Evolutionary conservation across 1,140 invertebrate genomes (phyloP), one percentile per base, ranked within the genome.

Genomic region (Drusus annulatus): DNA sequence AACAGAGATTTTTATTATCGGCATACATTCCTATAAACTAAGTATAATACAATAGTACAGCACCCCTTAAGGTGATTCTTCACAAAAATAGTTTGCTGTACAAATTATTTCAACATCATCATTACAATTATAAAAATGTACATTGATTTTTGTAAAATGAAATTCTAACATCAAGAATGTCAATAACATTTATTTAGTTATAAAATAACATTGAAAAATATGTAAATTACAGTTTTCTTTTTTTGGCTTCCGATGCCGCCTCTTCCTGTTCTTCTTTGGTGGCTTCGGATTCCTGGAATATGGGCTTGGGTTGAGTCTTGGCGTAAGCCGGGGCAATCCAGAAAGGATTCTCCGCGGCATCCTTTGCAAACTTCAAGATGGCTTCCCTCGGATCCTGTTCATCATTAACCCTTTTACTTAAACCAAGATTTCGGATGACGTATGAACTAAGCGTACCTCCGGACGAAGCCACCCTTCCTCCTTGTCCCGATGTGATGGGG

Each of bases 391-490:
- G 98, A 91, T 99, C 98, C 85, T 98, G 96, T 88, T 99, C 98
- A 85, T 98, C 97, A 83, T 98, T 95, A 19, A 98, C 95, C 76
- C 96, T 92, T 85, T 99, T 99, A 83, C 95, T 96, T 1, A 98
- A 89, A 0, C 98, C 98, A 23, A 99, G 90, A 87, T 99, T 98
- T 76, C 98, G 92, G 62, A 99, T 99, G 23, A 99, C 98, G 88
- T 97, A 99, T 0, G 98, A 99, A 81, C 97, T 98, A 0, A 99
- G 90, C 0, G 98, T 99, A 77, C 97, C 97, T 31, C 99, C 99
- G 0, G 97, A 97, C 0, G 96, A 95, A 0, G 96, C 98, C 2
- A 99, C 94, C 83, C 98, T 92, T n/a, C 98, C 98, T 51, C 96
- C 97, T 84, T 96, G 94, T 19, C 96, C 96, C 80, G 93, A 92